phyloP scores from a whole-genome alignment of 2,888 invertebrate species.

The Hemithea aestivaria region DNA sequence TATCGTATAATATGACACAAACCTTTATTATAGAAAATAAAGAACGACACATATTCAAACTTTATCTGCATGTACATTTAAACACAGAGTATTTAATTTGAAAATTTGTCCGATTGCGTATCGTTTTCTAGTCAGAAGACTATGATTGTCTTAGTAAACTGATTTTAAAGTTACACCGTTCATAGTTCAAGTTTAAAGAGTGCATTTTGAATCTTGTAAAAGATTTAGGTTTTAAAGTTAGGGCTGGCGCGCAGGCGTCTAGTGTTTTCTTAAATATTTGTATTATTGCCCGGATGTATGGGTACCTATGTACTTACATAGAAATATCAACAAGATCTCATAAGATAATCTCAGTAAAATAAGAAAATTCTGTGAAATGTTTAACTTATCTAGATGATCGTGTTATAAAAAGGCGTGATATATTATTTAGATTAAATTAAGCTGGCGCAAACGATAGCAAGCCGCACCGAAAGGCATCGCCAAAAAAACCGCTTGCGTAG shows the following conservation, averaged over 20 bases:
- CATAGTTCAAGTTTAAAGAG: constrained; percentile 1
- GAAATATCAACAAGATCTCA: constrained; percentile 28
- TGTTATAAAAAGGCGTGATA: too few relatives aligned
- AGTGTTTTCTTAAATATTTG: constrained; percentile 9
- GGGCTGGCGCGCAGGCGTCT: constrained; percentile 23
- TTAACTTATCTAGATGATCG: too few relatives aligned
- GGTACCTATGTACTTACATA: constrained; percentile 16
- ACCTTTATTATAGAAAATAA: too few relatives aligned
- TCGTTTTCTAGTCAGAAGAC: constrained; percentile 72
- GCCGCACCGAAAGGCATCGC: too few relatives aligned
- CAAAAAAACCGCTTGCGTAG: too few relatives aligned
- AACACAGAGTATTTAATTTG: too few relatives aligned
- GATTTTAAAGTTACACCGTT: constrained; percentile 30
- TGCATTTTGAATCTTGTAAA: background rate
- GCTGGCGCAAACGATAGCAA: too few relatives aligned
- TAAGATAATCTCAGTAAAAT: constrained; percentile 25
- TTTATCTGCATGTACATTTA: too few relatives aligned
- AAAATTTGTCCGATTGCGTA: too few relatives aligned
- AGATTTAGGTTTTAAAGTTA: constrained; percentile 9
- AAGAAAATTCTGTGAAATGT: constrained; percentile 9
- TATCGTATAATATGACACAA: too few relatives aligned
- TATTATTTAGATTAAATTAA: too few relatives aligned
- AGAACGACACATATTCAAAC: too few relatives aligned
- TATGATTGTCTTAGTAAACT: constrained; percentile 68
- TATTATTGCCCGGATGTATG: constrained; percentile 19